phyloP scores from a whole-genome alignment of 2,888 invertebrate genomes.

The Zootermopsis nevadensis region DNA sequence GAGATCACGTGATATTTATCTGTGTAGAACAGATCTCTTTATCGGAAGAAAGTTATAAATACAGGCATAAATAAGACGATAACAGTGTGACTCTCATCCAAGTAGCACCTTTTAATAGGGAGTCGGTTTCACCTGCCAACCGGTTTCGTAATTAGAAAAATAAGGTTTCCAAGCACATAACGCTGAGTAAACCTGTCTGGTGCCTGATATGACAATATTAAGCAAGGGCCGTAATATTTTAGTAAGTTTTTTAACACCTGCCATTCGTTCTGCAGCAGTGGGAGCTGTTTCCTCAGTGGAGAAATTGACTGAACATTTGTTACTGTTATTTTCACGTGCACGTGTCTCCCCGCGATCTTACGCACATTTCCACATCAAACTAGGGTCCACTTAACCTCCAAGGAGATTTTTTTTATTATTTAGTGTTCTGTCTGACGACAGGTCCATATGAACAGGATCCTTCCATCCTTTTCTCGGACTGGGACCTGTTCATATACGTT shows the following conservation, averaged over 20 bases:
- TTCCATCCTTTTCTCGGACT: too few relatives aligned
- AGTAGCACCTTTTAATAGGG: conserved; percentile 10
- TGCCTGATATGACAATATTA: conserved; percentile 18
- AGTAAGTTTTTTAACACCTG: conserved; percentile 12
- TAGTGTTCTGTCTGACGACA: too few relatives aligned
- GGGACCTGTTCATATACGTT: too few relatives aligned
- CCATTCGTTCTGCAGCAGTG: neutral
- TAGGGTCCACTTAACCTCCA: too few relatives aligned
- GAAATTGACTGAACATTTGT: neutral
- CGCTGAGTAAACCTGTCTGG: neutral
- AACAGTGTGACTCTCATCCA: neutral
- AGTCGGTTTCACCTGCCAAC: conserved; percentile 13
- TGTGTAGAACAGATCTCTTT: conserved; percentile 13
- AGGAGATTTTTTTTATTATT: too few relatives aligned
- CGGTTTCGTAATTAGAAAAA: neutral
- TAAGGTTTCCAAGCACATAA: neutral
- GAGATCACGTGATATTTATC: conserved; percentile 4
- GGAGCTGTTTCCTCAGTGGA: neutral
- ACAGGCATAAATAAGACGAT: conserved; percentile 14
- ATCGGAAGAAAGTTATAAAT: conserved; percentile 39
- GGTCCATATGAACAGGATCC: too few relatives aligned
- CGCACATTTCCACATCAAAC: too few relatives aligned
- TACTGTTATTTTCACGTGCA: neutral
- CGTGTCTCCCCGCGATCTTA: too few relatives aligned
- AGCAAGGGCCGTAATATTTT: neutral